A percentile compares a stretch with the other conserved stretches of the same genome.
These are phyloP conservation scores for Caenorhabditis briggsae DNA, from an alignment of 1,140 invertebrate species.

Conservation along the genomic window DNA sequence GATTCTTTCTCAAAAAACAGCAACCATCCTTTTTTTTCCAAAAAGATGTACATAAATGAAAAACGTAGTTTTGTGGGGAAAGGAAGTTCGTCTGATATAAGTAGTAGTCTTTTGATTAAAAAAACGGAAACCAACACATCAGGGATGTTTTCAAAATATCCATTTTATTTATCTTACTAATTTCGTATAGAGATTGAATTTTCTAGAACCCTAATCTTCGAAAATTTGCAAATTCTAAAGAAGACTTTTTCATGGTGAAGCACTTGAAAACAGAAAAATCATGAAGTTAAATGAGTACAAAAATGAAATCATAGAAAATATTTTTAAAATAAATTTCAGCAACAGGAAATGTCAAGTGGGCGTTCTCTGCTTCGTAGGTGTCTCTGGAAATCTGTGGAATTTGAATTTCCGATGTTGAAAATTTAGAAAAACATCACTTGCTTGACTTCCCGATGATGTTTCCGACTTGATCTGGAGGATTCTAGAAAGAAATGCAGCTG, in stretches of 20 bases:
- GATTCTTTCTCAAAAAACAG: too few species aligned
- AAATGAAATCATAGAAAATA: not conserved
- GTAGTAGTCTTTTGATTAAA: too few species aligned
- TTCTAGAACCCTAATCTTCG: not conserved
- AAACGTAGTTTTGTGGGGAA: too few species aligned
- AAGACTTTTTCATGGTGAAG: slow-evolving; percentile 7
- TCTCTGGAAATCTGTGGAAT: too few species aligned
- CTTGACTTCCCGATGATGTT: not conserved
- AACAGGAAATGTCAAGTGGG: not conserved
- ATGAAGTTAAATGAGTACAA: not conserved
- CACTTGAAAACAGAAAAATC: not conserved
- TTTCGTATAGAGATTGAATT: too few species aligned
- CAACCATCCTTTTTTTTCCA: too few species aligned
- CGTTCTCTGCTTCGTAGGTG: not conserved
- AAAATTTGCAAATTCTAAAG: not conserved
- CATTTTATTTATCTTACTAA: too few species aligned
- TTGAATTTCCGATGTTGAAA: not conserved
- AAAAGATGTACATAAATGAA: too few species aligned
- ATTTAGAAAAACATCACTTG: not conserved
- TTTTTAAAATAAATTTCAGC: not conserved
- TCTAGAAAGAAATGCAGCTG: too few species aligned
- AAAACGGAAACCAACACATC: too few species aligned
- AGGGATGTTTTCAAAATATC: too few species aligned
- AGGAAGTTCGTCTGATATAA: too few species aligned
- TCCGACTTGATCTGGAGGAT: not conserved